Percentiles rank a stretch among this genome's conserved stretches.
These are phyloP conservation scores for Corydoras maculifer DNA, from an alignment of 2,113 vertebrate species.

Conservation along the genomic window DNA sequence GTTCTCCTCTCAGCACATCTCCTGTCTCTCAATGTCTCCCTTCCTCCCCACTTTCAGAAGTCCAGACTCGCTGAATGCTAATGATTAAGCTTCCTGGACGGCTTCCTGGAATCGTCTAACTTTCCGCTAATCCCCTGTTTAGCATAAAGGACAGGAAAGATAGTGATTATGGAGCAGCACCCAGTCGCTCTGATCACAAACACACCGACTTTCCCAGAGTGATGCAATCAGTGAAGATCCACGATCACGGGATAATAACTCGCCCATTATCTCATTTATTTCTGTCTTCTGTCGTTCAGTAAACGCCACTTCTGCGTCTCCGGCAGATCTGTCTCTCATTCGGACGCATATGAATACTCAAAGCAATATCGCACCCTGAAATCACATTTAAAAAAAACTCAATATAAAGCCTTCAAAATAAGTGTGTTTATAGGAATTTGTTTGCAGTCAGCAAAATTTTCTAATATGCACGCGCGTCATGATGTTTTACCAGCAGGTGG, in stretches of 20 bases:
- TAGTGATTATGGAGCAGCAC: conserved; percentile 17
- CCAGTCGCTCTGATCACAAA: conserved; percentile 9
- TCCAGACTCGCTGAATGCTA: conserved; percentile 11
- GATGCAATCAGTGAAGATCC: conserved; percentile 32
- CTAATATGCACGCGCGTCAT: background rate
- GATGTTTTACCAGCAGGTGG: conserved; percentile 37
- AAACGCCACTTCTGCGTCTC: conserved; percentile 3
- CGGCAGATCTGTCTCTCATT: conserved; percentile 9
- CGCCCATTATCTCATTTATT: conserved; percentile 27
- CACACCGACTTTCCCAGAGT: conserved; percentile 15
- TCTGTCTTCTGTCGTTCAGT: conserved; percentile 3
- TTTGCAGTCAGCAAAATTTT: conserved; percentile 20
- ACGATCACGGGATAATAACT: conserved; percentile 9
- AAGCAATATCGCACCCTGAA: conserved; percentile 12
- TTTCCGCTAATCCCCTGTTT: conserved; percentile 29
- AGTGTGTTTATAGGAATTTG: conserved; percentile 8
- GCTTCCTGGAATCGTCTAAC: conserved; percentile 31
- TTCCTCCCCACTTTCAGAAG: background rate
- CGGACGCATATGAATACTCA: conserved; percentile 10
- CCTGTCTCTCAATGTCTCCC: conserved; percentile 1
- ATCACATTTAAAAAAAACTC: conserved; percentile 10
- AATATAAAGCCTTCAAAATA: conserved; percentile 13
- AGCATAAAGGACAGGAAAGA: conserved; percentile 20
- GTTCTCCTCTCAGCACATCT: background rate
- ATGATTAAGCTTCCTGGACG: conserved; percentile 29